A percentile compares a stretch with the other conserved stretches of the same genome.
These are phyloP conservation scores for Reticulitermes lucifugus DNA, from an alignment of 2,888 invertebrate species.

Conservation along the genomic window DNA sequence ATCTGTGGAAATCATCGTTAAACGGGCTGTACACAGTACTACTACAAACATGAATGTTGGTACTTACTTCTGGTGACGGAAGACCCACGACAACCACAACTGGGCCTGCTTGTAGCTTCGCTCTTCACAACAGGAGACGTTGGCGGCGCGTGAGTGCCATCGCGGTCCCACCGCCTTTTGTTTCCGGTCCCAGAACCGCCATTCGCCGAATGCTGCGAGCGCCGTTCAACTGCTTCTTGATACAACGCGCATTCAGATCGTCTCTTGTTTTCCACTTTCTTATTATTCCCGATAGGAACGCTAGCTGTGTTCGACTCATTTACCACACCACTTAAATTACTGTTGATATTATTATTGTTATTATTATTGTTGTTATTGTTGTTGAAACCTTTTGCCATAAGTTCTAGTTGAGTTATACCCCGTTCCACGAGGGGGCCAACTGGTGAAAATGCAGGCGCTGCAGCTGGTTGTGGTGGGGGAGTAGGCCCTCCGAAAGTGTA, in stretches of 20 bases:
- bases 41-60: neutral
- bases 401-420: conserved; percentile 72
- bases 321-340: conserved; percentile 38
- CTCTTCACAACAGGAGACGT: conserved; percentile 47
- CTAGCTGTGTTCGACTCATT: conserved; percentile 30
- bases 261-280: conserved; percentile 48
- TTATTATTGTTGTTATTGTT: conserved; percentile 59
- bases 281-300: conserved; percentile 24
- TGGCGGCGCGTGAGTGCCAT: conserved; percentile 5
- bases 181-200: conserved; percentile 10
- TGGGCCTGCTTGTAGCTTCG: conserved; percentile 46
- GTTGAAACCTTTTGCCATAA: conserved; percentile 66
- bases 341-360: conserved; percentile 44
- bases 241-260: conserved; percentile 45
- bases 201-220: conserved; percentile 7
- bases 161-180: conserved; percentile 49
- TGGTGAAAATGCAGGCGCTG: conserved; percentile 75
- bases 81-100: conserved; percentile 52
- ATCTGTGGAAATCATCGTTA: too few relatives aligned
- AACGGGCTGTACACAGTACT: too few relatives aligned
- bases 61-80: conserved; percentile 58
- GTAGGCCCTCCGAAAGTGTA: conserved; percentile 75
- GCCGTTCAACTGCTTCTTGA: conserved; percentile 28
- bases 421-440: conserved; percentile 63
- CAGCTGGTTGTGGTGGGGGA: conserved; percentile 73